Conservation (phyloP, 2,888 invertebrate species). For the Fragum whitleyi region DNA sequence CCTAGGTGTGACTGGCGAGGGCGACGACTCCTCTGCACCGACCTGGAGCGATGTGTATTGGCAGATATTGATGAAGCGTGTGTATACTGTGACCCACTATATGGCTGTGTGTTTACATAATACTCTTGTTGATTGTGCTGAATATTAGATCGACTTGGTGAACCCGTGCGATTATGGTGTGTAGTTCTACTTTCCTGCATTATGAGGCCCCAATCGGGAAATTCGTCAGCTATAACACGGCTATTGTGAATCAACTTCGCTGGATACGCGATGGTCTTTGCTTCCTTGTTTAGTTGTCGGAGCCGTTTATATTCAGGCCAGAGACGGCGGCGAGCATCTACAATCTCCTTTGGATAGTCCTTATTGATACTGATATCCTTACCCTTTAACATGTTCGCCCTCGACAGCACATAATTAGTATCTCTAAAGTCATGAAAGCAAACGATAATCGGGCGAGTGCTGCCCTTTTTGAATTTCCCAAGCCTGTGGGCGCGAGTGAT, state of each 20-base stretch:
- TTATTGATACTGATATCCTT: conserved; percentile 1
- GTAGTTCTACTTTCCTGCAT: not conserved
- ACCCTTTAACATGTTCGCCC: not conserved
- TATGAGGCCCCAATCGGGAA: not conserved
- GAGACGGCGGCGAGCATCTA: not conserved
- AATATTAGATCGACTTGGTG: too few relatives aligned
- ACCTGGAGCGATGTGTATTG: too few relatives aligned
- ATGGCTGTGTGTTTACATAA: too few relatives aligned
- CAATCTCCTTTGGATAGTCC: not conserved
- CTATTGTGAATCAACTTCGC: not conserved
- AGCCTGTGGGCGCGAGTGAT: not conserved
- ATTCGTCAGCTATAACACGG: not conserved
- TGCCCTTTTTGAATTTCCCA: not conserved
- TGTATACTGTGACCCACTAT: too few relatives aligned
- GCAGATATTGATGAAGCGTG: too few relatives aligned
- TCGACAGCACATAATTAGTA: too few relatives aligned
- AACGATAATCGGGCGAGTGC: not conserved
- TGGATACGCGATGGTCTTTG: conserved; percentile 18
- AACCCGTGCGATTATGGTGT: too few relatives aligned
- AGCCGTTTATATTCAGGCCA: not conserved
- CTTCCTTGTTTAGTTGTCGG: too few relatives aligned
- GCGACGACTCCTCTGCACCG: too few relatives aligned
- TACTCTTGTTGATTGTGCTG: too few relatives aligned
- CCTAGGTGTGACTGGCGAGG: too few relatives aligned
- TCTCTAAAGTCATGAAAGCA: not conserved